phyloP scores from a whole-genome alignment of 2,113 vertebrate genomes.

The Isurus oxyrinchus region DNA sequence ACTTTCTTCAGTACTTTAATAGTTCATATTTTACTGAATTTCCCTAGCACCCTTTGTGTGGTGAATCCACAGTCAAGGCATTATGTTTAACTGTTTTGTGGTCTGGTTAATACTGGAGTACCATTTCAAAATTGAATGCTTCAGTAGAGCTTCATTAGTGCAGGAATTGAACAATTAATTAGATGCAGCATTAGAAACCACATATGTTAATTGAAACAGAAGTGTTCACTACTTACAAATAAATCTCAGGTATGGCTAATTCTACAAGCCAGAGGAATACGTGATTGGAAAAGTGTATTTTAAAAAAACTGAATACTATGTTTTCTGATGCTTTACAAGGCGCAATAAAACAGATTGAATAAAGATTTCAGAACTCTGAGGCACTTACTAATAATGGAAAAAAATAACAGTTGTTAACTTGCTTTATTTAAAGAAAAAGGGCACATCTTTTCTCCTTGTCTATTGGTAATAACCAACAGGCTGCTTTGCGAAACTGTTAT shows the following conservation, averaged over 20 bases:
- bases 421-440: neutral
- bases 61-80: neutral
- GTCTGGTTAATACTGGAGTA: neutral
- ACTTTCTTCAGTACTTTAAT: conserved; percentile 43
- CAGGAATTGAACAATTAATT: neutral
- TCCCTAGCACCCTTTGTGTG: neutral
- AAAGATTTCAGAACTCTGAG: neutral
- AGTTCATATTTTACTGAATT: conserved; percentile 40
- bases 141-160: neutral
- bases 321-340: neutral
- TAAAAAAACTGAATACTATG: neutral
- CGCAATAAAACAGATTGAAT: neutral
- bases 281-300: neutral
- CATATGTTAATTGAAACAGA: neutral
- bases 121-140: neutral
- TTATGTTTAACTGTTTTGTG: neutral
- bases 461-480: neutral
- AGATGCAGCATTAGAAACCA: neutral
- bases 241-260: neutral
- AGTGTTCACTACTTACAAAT: neutral
- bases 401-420: neutral
- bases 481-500: neutral
- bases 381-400: neutral
- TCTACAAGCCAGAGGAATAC: neutral
- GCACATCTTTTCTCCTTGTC: neutral